Conservation (phyloP, 2,888 invertebrate genomes). For the Siphlonurus alternatus region DNA sequence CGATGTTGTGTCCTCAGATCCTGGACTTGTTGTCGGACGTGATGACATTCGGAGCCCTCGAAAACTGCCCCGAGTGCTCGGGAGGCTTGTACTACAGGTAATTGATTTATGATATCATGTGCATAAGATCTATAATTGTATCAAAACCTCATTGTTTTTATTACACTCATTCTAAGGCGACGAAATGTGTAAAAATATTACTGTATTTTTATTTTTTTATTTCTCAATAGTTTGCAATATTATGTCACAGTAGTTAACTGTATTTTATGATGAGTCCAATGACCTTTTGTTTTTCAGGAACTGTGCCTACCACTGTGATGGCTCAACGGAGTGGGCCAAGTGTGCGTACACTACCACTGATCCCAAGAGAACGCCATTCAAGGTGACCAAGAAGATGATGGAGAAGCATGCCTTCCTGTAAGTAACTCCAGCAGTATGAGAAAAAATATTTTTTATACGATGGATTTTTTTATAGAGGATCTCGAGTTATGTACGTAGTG, state of each 20-base stretch:
- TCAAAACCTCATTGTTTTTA: too few relatives aligned
- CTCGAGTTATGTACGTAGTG: too few relatives aligned
- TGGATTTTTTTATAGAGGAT: not conserved
- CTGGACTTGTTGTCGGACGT: constrained; percentile 64
- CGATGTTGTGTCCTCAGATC: constrained; percentile 32
- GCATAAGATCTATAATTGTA: too few relatives aligned
- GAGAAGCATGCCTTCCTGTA: constrained; percentile 36
- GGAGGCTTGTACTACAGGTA: constrained; percentile 37
- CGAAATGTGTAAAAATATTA: not conserved
- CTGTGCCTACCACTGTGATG: constrained; percentile 30
- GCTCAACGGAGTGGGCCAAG: constrained; percentile 77
- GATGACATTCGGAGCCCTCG: constrained; percentile 73
- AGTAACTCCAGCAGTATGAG: constrained; percentile 15
- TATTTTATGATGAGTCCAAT: too few relatives aligned
- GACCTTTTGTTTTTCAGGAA: too few relatives aligned
- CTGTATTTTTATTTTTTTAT: not conserved
- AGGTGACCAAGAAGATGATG: constrained; percentile 44
- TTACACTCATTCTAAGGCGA: too few relatives aligned
- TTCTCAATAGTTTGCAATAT: too few relatives aligned
- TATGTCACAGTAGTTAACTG: too few relatives aligned
- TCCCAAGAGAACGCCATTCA: constrained; percentile 54
- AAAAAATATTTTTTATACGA: not conserved
- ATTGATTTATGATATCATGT: too few relatives aligned
- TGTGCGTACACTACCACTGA: constrained; percentile 54
- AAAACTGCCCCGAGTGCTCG: constrained; percentile 62